Base-by-base conservation (phyloP, 2,888 invertebrate genomes). In the Orthonychiurus folsomi region DNA sequence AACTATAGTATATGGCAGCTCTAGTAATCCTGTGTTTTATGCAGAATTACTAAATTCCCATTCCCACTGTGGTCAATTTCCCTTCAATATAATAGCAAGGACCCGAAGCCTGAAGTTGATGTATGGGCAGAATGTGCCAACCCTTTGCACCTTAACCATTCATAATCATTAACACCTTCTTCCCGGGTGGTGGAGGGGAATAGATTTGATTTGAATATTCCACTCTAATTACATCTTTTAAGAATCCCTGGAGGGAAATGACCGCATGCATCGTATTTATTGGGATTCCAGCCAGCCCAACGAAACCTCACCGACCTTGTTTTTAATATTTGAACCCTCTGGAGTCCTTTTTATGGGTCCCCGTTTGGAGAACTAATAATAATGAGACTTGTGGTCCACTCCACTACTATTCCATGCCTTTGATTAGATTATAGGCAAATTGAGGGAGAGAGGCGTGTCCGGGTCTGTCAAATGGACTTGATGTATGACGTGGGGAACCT, bases 221-320 rank as follows among this genome's bases (percentile, higher is more conserved):
- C 37, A 15, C 37, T 15, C 5, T 37, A 37, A 37, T 37, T 37
- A 37, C 37, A 37, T 37, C 37, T 37, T 37, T 37, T n/a, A n/a
- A 37, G 37, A 37, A 37, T 37, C 37, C 37, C 37, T 37, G 37
- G 37, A 37, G 37, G 37, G 37, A 37, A 37, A 37, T 37, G 37
- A 37, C 37, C 37, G 15, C 37, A 37, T 37, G 37, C 37, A 15
- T 37, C 9, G 15, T 37, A 37, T 37, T n/a, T n/a, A n/a, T n/a
- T n/a, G n/a, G n/a, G n/a, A n/a, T n/a, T n/a, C n/a, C n/a, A n/a
- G n/a, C n/a, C n/a, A n/a, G n/a, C n/a, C n/a, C n/a, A n/a, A n/a
- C n/a, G n/a, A n/a, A n/a, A n/a, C n/a, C n/a, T n/a, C n/a, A n/a
- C n/a, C n/a, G 37, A 37, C 5, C 15, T 37, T 37, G 15, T 5